Percentiles rank a stretch among this genome's conserved stretches.
Conservation (phyloP, 1,140 invertebrate genomes). For the Harpegnathos saltator region DNA sequence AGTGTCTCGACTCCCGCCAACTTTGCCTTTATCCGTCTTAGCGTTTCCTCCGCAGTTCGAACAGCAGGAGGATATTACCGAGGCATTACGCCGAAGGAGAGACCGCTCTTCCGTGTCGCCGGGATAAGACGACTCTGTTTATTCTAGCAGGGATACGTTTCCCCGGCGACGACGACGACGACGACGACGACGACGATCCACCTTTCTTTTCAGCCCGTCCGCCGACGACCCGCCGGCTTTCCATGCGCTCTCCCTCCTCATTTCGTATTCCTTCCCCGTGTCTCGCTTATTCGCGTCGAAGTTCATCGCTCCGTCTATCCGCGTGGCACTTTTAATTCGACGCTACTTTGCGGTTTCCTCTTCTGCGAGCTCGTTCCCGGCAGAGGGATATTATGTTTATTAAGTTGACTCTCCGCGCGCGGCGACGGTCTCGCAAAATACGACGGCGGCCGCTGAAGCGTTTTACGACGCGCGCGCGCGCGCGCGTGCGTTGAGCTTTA, state of each 20-base stretch:
- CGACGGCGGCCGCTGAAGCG: not conserved
- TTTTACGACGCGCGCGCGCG: not conserved
- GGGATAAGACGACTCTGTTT: conserved; percentile 57
- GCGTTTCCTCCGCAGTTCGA: conserved; percentile 19
- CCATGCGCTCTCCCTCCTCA: conserved; percentile 4
- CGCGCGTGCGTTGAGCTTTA: not conserved
- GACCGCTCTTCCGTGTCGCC: conserved; percentile 35
- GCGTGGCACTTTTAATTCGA: conserved; percentile 35
- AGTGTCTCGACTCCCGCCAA: conserved; percentile 44
- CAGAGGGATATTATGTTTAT: conserved; percentile 26
- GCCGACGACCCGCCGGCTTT: conserved; percentile 2
- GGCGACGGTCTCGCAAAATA: not conserved
- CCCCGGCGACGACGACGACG: not conserved
- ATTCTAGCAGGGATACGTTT: conserved; percentile 55
- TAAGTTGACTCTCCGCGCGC: not conserved
- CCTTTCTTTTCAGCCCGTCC: conserved; percentile 16
- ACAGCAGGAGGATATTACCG: conserved; percentile 45
- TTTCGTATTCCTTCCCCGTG: conserved; percentile 22
- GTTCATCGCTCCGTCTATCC: not conserved
- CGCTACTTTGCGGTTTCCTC: not conserved
- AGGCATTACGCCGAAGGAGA: conserved; percentile 40
- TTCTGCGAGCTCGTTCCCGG: not conserved
- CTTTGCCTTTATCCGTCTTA: conserved; percentile 33
- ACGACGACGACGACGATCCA: not conserved
- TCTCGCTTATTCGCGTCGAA: conserved; percentile 20